Evolutionary conservation across 2,888 invertebrate species (phyloP).

Genomic region (Polietes domitor): DNA sequence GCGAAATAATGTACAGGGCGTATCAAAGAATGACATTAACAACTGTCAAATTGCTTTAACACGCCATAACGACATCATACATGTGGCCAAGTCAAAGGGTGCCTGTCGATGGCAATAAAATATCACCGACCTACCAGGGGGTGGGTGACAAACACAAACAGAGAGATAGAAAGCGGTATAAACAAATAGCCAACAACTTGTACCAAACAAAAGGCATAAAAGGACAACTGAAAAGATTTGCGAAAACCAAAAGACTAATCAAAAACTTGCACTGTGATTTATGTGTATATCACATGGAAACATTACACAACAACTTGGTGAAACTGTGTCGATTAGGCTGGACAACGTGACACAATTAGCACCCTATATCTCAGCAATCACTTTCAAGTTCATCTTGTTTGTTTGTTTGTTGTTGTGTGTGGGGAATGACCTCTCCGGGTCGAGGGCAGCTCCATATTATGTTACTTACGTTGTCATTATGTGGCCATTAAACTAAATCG

Average conservation of each 20-base stretch:
- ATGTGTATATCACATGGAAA: background rate
- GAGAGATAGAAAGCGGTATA: background rate
- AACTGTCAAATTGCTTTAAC: slow-evolving; percentile 68
- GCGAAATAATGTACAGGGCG: slow-evolving; percentile 47
- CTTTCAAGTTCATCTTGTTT: too few relatives aligned
- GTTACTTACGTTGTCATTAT: too few relatives aligned
- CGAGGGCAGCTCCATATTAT: too few relatives aligned
- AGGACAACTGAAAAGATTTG: slow-evolving; percentile 26
- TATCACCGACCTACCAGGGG: too few relatives aligned
- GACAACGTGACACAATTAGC: slow-evolving; percentile 5
- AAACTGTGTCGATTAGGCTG: background rate
- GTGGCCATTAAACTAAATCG: too few relatives aligned
- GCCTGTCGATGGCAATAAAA: background rate
- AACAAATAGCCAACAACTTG: background rate
- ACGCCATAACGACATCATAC: slow-evolving; percentile 77
- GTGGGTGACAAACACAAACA: too few relatives aligned
- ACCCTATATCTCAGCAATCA: too few relatives aligned
- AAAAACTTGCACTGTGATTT: background rate
- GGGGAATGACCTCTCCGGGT: too few relatives aligned
- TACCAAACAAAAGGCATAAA: background rate
- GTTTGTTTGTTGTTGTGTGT: too few relatives aligned
- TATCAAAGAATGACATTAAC: slow-evolving; percentile 70
- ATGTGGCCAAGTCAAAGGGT: slow-evolving; percentile 50
- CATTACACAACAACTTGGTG: too few relatives aligned
- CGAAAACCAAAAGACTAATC: background rate